Base-by-base conservation (phyloP, 2,113 vertebrate genomes). In the Tychaedon coryphoeus region DNA sequence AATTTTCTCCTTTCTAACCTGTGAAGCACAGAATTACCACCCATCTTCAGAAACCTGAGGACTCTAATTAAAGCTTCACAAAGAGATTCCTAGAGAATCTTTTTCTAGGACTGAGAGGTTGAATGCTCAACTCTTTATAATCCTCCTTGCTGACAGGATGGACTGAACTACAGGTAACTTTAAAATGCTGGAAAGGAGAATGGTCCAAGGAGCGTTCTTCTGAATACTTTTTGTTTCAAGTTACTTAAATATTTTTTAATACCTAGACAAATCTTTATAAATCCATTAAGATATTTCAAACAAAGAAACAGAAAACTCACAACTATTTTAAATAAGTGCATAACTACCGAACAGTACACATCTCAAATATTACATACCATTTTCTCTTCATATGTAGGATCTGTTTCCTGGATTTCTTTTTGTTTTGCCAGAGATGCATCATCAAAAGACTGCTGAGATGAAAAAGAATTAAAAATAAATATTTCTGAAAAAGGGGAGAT, bases 371-470 rank as follows among this genome's bases (percentile, higher is more conserved):
- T 82, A 93, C 97, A 96, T 98, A 99, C 99, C 99, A 99, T 99
- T 99, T 99, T 99, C 97, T 99, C 99, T 97, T 99, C 99, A 60
- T 99, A 99, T 1, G 98, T 99, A 43, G 98, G 98, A 91, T 98
- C 96, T 87, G 97, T 97, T 97, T 99, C 99, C 79, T 96, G 98
- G 40, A 97, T 97, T 95, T 98, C 98, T 86, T 98, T 98, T 93
- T 98, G 98, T 89, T 98, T 98, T 56, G 98, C 97, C 54, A 98
- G 98, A 26, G 98, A 98, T 8, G 97, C 98, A 95, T 98, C 98
- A 47, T 98, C 98, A 93, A 98, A 98, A 34, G 97, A 96, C 91
- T 98, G 99, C 91, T 98, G 90, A 71, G 17, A 95, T 45, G 26
- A 42, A 85, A 94, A 95, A 86, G 72, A 90, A 92, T 75, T 93